Evolutionary conservation across 2,888 invertebrate species (phyloP), one percentile per base, ranked within the genome.

Genomic region (Aelia acuminata): DNA sequence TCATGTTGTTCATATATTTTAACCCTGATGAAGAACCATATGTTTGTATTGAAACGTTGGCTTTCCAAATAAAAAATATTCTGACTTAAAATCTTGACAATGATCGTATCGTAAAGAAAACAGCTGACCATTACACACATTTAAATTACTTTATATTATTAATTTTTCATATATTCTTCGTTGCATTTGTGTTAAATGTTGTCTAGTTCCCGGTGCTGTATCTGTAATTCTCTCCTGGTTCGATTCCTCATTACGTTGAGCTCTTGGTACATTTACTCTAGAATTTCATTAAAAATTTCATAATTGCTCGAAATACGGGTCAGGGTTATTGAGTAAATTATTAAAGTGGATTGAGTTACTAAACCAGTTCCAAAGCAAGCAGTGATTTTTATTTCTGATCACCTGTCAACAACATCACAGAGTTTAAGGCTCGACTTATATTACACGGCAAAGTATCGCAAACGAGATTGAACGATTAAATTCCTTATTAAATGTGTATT

Each of bases 231-330:
- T 53, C 53, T 57, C 26, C 11, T 15, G 4, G 15, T 35, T 70
- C 8, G 63, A 70, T 35, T 3, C 18, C 63, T 4, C 18, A 35
- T 70, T 70, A 35, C 63, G 63, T 20, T 35, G 35, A 7, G 63
- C 35, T 70, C 26, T 20, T 35, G 63, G 18, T 15, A 70, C 63
- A 35, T 70, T 70, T 70, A 35, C 63, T 20, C 31, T 35, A 70
- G 63, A 70, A 70, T 70, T 70, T 70, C 63, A 70, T 70, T 70
- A 70, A 70, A n/a, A 70, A 70, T 70, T 70, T 70, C 63, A 70
- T 70, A 70, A 70, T 70, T 70, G 31, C 63, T 70, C 63, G 18
- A 70, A 70, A 70, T 35, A 35, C 35, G 35, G 63, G 63, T 70
- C 63, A 70, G 63, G 63, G 63, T 70, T 70, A 70, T 70, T 70